A percentile compares a stretch with the other conserved stretches of the same genome.
Conservation (phyloP, 1,140 invertebrate genomes). For the Drosophila serrata region DNA sequence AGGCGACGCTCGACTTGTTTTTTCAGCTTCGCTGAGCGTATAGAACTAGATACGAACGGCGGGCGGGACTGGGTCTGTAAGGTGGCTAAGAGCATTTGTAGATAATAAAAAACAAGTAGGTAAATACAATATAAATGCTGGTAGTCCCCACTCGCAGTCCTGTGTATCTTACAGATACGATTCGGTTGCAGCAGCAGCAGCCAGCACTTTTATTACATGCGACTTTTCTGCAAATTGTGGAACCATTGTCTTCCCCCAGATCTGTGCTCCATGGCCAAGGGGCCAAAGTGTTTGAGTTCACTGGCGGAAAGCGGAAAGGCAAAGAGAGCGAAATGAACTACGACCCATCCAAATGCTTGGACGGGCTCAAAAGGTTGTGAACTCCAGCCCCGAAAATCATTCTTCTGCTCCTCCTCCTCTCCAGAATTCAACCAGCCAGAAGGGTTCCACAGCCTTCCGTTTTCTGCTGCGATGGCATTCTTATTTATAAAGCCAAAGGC, state of each 20-base stretch:
- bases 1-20: constrained; percentile 82
- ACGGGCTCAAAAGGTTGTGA: constrained; percentile 47
- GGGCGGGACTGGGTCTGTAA: constrained; percentile 12
- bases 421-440: constrained; percentile 38
- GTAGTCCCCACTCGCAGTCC: constrained; percentile 47
- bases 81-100: constrained; percentile 75
- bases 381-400: constrained; percentile 6
- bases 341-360: constrained; percentile 61
- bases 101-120: constrained; percentile 84
- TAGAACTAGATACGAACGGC: constrained; percentile 55
- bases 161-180: constrained; percentile 77
- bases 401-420: background rate
- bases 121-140: constrained; percentile 84
- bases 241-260: constrained; percentile 73
- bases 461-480: constrained; percentile 63
- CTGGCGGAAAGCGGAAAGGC: constrained; percentile 77
- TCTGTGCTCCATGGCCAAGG: constrained; percentile 50
- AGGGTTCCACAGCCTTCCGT: constrained; percentile 54
- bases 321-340: constrained; percentile 82
- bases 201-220: constrained; percentile 83
- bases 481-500: constrained; percentile 52
- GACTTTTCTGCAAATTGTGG: constrained; percentile 81
- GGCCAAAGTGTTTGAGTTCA: constrained; percentile 82
- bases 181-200: constrained; percentile 67
- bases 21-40: constrained; percentile 82